Evolutionary conservation across 2,113 vertebrate species (phyloP).

Genomic region (Myodes glareolus): DNA sequence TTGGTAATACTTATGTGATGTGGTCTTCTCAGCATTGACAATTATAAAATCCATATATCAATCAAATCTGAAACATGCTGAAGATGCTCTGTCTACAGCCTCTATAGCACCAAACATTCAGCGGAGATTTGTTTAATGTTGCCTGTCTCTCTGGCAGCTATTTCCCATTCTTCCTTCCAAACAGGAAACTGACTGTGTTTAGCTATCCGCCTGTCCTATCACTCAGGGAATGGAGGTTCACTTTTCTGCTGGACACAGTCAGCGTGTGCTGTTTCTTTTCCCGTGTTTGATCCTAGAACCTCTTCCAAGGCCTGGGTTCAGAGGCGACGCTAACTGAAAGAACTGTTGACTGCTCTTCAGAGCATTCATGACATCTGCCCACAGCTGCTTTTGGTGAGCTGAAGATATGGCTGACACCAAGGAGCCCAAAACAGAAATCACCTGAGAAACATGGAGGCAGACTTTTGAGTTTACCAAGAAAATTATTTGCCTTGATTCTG

Average conservation of each 20-base stretch:
- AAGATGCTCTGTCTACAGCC: not conserved
- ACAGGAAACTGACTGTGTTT: too few relatives aligned
- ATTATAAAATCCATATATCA: too few relatives aligned
- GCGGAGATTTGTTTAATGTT: not conserved
- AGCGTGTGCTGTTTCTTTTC: not conserved
- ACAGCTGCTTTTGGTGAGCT: not conserved
- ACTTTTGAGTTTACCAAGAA: not conserved
- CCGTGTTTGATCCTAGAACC: not conserved
- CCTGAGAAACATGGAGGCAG: not conserved
- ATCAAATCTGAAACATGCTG: not conserved
- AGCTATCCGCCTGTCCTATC: not conserved
- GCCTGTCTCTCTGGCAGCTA: not conserved
- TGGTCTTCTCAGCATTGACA: not conserved
- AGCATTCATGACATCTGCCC: not conserved
- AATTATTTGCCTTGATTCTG: not conserved
- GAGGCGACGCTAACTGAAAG: not conserved
- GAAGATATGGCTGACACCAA: not conserved
- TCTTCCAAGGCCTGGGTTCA: not conserved
- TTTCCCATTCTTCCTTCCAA: not conserved
- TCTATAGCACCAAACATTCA: not conserved
- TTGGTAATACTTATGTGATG: too few relatives aligned
- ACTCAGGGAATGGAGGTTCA: not conserved
- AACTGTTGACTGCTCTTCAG: not conserved
- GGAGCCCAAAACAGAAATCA: not conserved
- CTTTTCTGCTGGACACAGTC: not conserved